These are phyloP conservation scores for Macaria notata DNA, from an alignment of 2,888 invertebrate species.

Conservation along the genomic window DNA sequence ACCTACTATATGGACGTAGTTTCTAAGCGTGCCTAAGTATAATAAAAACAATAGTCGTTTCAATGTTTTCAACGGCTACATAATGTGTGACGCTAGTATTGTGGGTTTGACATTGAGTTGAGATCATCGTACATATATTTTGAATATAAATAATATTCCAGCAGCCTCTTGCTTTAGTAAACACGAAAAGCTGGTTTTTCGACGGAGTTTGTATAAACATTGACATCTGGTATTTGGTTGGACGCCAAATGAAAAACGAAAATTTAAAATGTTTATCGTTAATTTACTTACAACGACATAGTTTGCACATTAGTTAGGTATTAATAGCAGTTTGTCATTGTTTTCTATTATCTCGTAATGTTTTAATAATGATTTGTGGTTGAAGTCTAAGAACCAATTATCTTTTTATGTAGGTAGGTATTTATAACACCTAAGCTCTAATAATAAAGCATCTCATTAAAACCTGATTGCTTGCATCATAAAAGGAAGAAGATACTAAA, in stretches of 20 bases:
- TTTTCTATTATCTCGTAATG: too few species aligned
- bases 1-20: too few species aligned
- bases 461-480: slow-evolving; percentile 9
- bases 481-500: slow-evolving; percentile 16
- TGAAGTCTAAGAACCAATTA: too few species aligned
- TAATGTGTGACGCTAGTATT: not conserved
- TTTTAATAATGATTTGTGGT: too few species aligned
- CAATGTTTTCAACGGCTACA: too few species aligned
- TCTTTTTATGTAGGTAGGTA: too few species aligned
- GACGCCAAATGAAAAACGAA: not conserved
- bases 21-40: too few species aligned
- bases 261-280: not conserved
- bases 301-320: too few species aligned
- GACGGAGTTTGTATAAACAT: slow-evolving; percentile 1
- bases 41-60: too few species aligned
- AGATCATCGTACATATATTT: slow-evolving; percentile 9
- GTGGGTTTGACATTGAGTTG: slow-evolving; percentile 18
- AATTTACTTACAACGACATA: too few species aligned
- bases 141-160: slow-evolving; percentile 9
- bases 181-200: slow-evolving; percentile 29
- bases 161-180: slow-evolving; percentile 19
- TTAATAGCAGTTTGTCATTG: too few species aligned
- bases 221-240: not conserved
- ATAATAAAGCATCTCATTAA: not conserved
- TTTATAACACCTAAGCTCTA: not conserved